Conservation (phyloP, 2,888 invertebrate genomes). For the Meiosimyza decipiens region DNA sequence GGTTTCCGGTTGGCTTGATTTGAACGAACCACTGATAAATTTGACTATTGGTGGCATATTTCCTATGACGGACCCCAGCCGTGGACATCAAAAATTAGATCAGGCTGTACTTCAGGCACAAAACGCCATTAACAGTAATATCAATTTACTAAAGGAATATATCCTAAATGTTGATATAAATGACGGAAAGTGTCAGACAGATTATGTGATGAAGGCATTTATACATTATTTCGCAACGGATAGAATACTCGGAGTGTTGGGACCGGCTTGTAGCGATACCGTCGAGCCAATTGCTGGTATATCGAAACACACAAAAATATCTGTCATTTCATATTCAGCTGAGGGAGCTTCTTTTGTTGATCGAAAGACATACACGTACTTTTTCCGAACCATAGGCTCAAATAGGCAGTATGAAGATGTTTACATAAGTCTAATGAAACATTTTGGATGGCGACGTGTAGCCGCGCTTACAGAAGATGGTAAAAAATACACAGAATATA, state of each 20-base stretch:
- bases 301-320: conserved; percentile 77
- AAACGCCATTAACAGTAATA: conserved; percentile 73
- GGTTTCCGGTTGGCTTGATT: no score
- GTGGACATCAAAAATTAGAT: conserved; percentile 69
- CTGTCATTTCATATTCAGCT: conserved; percentile 82
- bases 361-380: conserved; percentile 78
- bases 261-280: conserved; percentile 85
- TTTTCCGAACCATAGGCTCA: conserved; percentile 83
- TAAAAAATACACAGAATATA: conserved; percentile 82
- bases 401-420: conserved; percentile 73
- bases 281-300: conserved; percentile 83
- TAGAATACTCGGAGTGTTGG: conserved; percentile 77
- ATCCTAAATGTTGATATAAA: conserved; percentile 70
- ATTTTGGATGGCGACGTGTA: conserved; percentile 76
- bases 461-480: conserved; percentile 84
- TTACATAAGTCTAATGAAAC: conserved; percentile 72
- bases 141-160: conserved; percentile 72
- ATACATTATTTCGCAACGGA: conserved; percentile 73
- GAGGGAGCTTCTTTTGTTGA: conserved; percentile 80
- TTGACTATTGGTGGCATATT: conserved; percentile 66
- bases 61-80: conserved; percentile 72
- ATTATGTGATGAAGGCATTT: conserved; percentile 79
- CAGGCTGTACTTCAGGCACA: conserved; percentile 74
- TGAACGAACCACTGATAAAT: conserved; percentile 14
- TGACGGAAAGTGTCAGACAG: conserved; percentile 78